These are phyloP conservation scores for Coreius guichenoti DNA, from an alignment of 2,797 vertebrate species.

Conservation along the genomic window DNA sequence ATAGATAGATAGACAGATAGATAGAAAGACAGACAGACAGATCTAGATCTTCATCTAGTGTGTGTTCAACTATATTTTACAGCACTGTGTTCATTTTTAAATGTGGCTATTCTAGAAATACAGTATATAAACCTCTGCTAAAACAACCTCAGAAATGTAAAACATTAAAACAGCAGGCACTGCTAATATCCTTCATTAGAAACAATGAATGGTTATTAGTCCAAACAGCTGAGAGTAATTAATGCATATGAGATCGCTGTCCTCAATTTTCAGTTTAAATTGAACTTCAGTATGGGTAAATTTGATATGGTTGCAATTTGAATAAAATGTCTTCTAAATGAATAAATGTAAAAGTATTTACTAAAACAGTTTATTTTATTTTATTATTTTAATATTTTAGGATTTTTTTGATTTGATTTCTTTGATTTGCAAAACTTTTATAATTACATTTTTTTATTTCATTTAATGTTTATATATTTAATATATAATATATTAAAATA, in stretches of 20 bases:
- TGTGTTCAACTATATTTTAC: too few species aligned
- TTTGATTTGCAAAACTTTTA: too few species aligned
- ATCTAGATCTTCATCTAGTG: too few species aligned
- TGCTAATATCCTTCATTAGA: not conserved
- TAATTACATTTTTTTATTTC: not conserved
- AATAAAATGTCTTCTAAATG: not conserved
- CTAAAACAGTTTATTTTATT: not conserved
- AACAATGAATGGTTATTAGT: not conserved
- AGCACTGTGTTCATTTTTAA: too few species aligned
- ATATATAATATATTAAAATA: not conserved
- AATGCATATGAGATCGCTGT: too few species aligned
- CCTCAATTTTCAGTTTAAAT: too few species aligned
- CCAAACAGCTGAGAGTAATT: not conserved
- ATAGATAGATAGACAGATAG: rapidly evolving
- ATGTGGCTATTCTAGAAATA: too few species aligned
- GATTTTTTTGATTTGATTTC: too few species aligned
- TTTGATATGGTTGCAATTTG: not conserved
- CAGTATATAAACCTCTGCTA: not conserved
- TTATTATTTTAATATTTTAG: too few species aligned
- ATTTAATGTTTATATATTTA: not conserved
- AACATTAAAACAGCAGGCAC: not conserved
- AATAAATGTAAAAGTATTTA: not conserved
- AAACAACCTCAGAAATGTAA: not conserved
- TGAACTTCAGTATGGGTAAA: not conserved
- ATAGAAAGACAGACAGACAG: rapidly evolving